These are phyloP conservation scores for Sorex maritimensis DNA, from an alignment of 2,797 vertebrate species.

Conservation along the genomic window DNA sequence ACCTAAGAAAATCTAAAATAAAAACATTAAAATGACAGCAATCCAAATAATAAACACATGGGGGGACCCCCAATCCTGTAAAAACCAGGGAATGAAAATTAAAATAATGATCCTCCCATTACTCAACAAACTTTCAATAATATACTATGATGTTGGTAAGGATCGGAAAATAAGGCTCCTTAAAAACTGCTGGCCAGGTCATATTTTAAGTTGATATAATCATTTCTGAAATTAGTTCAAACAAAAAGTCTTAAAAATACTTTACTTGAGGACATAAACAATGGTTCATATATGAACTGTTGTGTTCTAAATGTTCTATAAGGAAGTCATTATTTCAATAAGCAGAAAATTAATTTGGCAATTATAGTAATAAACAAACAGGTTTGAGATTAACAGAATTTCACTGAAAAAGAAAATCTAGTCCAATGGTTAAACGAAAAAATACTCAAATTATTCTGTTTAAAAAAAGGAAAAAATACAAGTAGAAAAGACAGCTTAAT, in stretches of 20 bases:
- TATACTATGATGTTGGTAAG: not conserved
- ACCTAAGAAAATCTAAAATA: not conserved
- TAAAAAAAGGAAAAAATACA: not conserved
- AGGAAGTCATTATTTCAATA: not conserved
- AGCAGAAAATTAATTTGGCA: not conserved
- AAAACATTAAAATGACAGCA: not conserved
- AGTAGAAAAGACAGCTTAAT: not conserved
- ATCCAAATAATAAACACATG: conserved; percentile 17
- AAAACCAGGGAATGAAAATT: conserved; percentile 17
- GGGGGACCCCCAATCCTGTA: not conserved
- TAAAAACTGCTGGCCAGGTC: not conserved
- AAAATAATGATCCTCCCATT: conserved; percentile 14
- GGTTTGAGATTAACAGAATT: not conserved
- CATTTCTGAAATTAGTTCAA: conserved; percentile 16
- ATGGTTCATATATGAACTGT: not conserved
- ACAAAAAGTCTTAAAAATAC: conserved; percentile 52
- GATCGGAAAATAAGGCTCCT: conserved; percentile 14
- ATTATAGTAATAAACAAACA: conserved; percentile 35
- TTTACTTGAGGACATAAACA: conserved; percentile 2
- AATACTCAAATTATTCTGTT: not conserved
- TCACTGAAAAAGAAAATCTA: not conserved
- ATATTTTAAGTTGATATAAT: not conserved
- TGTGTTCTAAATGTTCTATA: not conserved
- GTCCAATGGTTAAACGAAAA: conserved; percentile 27
- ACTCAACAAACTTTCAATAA: conserved; percentile 58